Base-by-base conservation (phyloP, 2,888 invertebrate species). In the Odontocolon sp. region DNA sequence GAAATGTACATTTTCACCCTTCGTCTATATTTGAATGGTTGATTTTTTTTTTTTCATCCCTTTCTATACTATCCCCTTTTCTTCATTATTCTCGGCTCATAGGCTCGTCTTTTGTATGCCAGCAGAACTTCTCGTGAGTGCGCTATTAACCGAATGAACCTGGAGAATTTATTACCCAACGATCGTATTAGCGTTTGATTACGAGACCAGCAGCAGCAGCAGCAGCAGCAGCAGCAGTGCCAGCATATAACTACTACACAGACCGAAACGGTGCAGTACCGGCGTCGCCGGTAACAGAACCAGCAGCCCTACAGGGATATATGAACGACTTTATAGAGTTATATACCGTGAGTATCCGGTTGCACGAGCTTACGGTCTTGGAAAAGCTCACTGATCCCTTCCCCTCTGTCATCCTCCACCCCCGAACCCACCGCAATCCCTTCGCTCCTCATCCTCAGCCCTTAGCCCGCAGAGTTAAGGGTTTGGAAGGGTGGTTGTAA, bases 311-410 rank as follows among this genome's bases (percentile, higher is more conserved):
- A 42, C 21, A 40, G 31, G 31, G n/a, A 18, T 31, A 61, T 61
- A 61, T 33, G 68, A 73, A 80, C 47, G 45, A 71, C 68, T 83
- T 78, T 83, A 80, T 73, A 42, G 68, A 67, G 76, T 76, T 78
- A 50, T 74, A 77, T 77, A 66, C 70, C 82, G 80, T 56, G 81
- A 31, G 59, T 61, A 61, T 16, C 59, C 42, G n/a, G 18, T 18
- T 18, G 28, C 40, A 16, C 18, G 42, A 61, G 59, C 26, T 28
- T 14, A 31, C 59, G 42, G 45, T 26, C 83, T 78, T 81, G 82
- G 23, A 79, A 77, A 59, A 82, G 85, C 52, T 84, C 82, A 82
- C 56, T 80, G 87, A 40, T 87, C 88, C 69, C 81, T 82, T 56
- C 73, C 78, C 45, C 71, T 86, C 59, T 59, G 64, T 28, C 64